These are phyloP conservation scores for Pantelozetes paolii DNA, from an alignment of 2,888 invertebrate genomes.

Conservation along the genomic window DNA sequence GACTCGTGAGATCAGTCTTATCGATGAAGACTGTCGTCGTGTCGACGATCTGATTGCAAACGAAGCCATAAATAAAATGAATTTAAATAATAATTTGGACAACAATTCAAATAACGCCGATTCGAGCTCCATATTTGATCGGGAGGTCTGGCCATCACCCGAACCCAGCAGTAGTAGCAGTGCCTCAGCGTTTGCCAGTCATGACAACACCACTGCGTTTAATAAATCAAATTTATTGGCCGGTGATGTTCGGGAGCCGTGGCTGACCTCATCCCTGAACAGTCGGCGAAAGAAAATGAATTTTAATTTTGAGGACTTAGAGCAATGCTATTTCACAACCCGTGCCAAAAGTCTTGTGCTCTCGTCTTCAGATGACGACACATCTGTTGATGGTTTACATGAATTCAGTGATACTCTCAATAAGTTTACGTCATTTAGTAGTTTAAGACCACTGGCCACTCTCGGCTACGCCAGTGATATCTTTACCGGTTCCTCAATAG, in stretches of 20 bases:
- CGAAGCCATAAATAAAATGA: constrained; percentile 8
- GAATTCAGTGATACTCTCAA: constrained; percentile 77
- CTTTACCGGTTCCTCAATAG: constrained; percentile 64
- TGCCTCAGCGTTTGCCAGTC: not conserved
- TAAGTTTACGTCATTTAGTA: constrained; percentile 75
- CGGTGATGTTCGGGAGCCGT: constrained; percentile 7
- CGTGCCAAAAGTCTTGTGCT: constrained; percentile 61
- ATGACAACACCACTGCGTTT: not conserved
- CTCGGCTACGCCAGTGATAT: constrained; percentile 84
- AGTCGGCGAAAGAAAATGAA: constrained; percentile 70
- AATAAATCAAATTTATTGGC: not conserved
- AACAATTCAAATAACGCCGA: constrained; percentile 45
- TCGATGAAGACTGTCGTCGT: constrained; percentile 67
- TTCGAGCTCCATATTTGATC: constrained; percentile 22
- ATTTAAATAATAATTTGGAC: constrained; percentile 42
- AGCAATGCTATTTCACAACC: constrained; percentile 75
- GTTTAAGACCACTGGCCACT: constrained; percentile 74
- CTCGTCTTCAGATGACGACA: constrained; percentile 30
- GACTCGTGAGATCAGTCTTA: constrained; percentile 66
- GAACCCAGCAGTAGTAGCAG: constrained; percentile 28
- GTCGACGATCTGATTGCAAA: constrained; percentile 57
- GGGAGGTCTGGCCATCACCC: constrained; percentile 26
- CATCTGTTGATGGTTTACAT: constrained; percentile 50
- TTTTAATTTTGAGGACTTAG: constrained; percentile 82
- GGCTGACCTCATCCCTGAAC: constrained; percentile 58